Evolutionary conservation across 2,113 vertebrate genomes (phyloP).

Genomic region (Pomatorhinus ruficollis): DNA sequence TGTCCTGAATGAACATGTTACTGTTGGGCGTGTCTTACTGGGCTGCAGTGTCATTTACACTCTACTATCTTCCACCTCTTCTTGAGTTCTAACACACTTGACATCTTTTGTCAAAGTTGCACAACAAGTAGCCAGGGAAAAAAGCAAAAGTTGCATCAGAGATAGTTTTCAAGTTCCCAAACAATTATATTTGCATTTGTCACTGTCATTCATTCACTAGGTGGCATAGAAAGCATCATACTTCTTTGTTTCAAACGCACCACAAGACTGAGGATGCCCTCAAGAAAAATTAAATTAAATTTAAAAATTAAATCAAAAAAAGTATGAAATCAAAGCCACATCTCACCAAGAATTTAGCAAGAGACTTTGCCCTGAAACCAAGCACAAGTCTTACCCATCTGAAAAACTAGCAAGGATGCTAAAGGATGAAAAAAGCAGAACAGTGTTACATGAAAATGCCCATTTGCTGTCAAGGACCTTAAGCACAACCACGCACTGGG

Average conservation of each 20-base stretch:
- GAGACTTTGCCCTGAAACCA: neutral
- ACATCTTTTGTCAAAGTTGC: neutral
- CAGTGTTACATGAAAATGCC: neutral
- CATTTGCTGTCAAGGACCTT: neutral
- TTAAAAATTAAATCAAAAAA: neutral
- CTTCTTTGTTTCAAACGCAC: neutral
- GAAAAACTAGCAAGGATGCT: neutral
- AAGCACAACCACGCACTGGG: neutral
- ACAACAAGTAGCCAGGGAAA: neutral
- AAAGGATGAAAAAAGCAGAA: neutral
- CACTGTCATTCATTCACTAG: neutral
- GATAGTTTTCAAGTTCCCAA: neutral
- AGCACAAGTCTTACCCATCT: neutral
- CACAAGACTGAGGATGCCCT: neutral
- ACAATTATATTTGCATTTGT: neutral
- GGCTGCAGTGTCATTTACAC: neutral
- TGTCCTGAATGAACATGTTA: neutral
- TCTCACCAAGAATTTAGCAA: neutral
- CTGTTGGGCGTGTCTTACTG: neutral
- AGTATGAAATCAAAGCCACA: neutral
- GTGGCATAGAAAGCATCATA: neutral
- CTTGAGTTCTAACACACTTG: neutral
- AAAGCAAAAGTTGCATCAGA: neutral
- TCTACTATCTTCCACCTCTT: neutral
- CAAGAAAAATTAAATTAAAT: neutral